phyloP scores from a whole-genome alignment of 2,888 invertebrate species.

The Amiota mariae region DNA sequence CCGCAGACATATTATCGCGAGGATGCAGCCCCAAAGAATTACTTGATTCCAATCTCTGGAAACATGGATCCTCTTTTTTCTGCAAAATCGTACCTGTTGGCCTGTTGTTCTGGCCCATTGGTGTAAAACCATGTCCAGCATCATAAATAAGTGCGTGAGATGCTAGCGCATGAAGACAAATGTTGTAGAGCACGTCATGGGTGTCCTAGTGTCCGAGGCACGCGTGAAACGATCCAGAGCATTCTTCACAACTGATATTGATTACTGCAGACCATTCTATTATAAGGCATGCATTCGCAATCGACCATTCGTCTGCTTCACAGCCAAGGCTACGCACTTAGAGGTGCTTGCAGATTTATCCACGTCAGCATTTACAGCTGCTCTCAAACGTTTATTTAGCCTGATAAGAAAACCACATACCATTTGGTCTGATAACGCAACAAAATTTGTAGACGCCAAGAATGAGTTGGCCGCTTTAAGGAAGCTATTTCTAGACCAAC shows the following conservation, averaged over 20 bases:
- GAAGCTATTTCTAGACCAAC: no score
- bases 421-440: no score
- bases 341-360: not conserved
- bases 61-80: not conserved
- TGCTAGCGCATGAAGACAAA: not conserved
- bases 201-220: not conserved
- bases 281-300: no score
- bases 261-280: not conserved
- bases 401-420: no score
- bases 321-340: not conserved
- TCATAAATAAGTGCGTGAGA: no score
- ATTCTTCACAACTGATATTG: not conserved
- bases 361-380: not conserved
- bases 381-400: no score
- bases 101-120: not conserved
- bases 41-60: constrained; percentile 74
- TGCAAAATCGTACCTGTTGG: not conserved
- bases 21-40: not conserved
- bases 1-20: no score
- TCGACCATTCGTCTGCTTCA: not conserved
- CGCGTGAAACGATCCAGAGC: not conserved
- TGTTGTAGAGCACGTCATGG: no score
- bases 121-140: not conserved
- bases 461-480: no score
- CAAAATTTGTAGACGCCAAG: no score